These are phyloP conservation scores for Phoeniculus purpureus DNA, from an alignment of 2,797 vertebrate species.

Conservation along the genomic window DNA sequence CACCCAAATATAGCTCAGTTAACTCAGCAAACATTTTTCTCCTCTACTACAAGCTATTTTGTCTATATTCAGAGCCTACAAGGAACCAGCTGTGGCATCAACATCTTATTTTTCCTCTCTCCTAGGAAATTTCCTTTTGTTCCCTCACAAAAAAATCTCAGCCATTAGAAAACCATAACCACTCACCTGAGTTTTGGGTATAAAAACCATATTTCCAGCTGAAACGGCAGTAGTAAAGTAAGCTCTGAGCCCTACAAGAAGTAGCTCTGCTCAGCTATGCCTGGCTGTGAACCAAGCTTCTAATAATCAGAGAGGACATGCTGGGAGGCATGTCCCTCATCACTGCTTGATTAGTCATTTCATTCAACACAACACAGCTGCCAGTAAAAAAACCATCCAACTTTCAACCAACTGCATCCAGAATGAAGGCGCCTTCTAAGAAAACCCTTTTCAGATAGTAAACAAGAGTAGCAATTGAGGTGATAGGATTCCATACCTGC, in stretches of 20 bases:
- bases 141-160: neutral
- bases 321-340: neutral
- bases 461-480: neutral
- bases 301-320: neutral
- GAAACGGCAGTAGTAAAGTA: neutral
- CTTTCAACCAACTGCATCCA: neutral
- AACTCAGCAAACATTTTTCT: constrained; percentile 48
- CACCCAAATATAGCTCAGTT: constrained; percentile 50
- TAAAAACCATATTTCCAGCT: neutral
- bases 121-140: neutral
- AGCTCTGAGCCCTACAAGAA: neutral
- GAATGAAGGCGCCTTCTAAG: neutral
- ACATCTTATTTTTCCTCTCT: constrained; percentile 25
- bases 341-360: neutral
- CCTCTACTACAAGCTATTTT: constrained; percentile 40
- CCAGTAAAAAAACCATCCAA: neutral
- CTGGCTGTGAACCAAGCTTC: neutral
- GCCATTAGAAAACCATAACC: neutral
- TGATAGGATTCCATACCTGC: neutral
- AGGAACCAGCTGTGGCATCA: constrained; percentile 54
- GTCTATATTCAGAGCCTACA: constrained; percentile 35
- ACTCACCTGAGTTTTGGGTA: neutral
- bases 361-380: neutral
- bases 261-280: neutral
- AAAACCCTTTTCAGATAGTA: neutral